Conservation (phyloP, 2,113 vertebrate genomes). For the Hydrochoerus hydrochaeris region DNA sequence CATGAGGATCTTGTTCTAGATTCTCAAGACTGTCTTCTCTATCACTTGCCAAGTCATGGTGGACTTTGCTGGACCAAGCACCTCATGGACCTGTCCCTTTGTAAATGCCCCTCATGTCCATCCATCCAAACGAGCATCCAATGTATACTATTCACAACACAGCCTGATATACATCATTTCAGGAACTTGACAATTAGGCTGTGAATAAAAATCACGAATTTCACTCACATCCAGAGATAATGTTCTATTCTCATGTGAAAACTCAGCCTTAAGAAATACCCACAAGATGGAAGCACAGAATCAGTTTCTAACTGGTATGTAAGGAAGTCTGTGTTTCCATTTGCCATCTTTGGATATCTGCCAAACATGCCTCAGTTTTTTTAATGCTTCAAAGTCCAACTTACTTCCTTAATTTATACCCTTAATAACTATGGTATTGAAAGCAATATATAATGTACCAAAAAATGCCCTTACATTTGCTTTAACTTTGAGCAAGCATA, state of each 20-base stretch:
- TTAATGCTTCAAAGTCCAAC: not conserved
- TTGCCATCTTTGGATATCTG: not conserved
- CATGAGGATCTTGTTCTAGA: not conserved
- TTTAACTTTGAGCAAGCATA: not conserved
- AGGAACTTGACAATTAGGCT: not conserved
- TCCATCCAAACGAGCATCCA: not conserved
- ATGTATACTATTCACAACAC: not conserved
- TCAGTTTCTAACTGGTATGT: not conserved
- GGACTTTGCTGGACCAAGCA: not conserved
- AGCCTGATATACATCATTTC: not conserved
- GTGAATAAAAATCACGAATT: not conserved
- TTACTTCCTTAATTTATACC: constrained; percentile 27
- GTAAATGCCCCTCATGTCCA: not conserved
- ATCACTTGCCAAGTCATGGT: not conserved
- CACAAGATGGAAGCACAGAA: not conserved
- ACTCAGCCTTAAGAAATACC: constrained; percentile 1
- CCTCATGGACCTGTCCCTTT: not conserved
- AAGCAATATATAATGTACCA: not conserved
- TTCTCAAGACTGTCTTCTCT: not conserved
- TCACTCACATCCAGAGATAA: not conserved
- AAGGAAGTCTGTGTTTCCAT: not conserved
- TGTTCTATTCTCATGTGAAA: constrained; percentile 23
- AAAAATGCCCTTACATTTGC: not conserved
- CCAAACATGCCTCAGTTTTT: constrained; percentile 26
- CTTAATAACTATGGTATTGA: not conserved